Evolutionary conservation across 2,797 vertebrate species (phyloP).

Genomic region (Cygnus olor): DNA sequence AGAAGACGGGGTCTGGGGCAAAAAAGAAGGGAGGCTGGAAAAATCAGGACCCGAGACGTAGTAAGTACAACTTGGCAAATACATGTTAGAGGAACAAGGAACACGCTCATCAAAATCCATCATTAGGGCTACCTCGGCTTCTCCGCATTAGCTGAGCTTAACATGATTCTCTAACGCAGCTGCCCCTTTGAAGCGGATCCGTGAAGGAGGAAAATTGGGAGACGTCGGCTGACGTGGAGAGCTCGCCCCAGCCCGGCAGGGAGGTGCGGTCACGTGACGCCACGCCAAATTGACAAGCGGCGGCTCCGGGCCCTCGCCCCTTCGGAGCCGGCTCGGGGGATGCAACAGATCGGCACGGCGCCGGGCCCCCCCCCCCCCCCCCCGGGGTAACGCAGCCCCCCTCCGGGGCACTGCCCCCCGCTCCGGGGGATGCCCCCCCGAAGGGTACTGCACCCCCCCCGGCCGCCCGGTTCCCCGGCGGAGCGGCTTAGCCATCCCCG

Average conservation of each 20-base stretch:
- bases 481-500: constrained; percentile 10
- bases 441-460: constrained; percentile 34
- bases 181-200: constrained; percentile 96
- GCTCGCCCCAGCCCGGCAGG: constrained; percentile 98
- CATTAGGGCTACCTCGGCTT: constrained; percentile 89
- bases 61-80: constrained; percentile 99
- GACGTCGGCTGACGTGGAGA: constrained; percentile 99
- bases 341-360: constrained; percentile 82
- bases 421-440: no score
- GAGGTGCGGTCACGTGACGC: constrained; percentile 99
- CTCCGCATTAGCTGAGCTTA: constrained; percentile 90
- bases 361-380: neutral
- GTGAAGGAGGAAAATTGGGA: constrained; percentile 94
- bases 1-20: constrained; percentile 97
- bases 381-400: neutral
- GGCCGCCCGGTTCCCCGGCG: neutral
- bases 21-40: constrained; percentile 96
- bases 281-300: constrained; percentile 97
- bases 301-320: constrained; percentile 78
- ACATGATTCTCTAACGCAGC: constrained; percentile 96
- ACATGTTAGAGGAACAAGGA: constrained; percentile 98
- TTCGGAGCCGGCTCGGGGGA: constrained; percentile 84
- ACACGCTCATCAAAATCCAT: constrained; percentile 99
- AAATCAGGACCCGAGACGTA: constrained; percentile 99
- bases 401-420: no score